These are phyloP conservation scores for Hirtodrosophila cameraria DNA, from an alignment of 2,888 invertebrate species.

Conservation along the genomic window DNA sequence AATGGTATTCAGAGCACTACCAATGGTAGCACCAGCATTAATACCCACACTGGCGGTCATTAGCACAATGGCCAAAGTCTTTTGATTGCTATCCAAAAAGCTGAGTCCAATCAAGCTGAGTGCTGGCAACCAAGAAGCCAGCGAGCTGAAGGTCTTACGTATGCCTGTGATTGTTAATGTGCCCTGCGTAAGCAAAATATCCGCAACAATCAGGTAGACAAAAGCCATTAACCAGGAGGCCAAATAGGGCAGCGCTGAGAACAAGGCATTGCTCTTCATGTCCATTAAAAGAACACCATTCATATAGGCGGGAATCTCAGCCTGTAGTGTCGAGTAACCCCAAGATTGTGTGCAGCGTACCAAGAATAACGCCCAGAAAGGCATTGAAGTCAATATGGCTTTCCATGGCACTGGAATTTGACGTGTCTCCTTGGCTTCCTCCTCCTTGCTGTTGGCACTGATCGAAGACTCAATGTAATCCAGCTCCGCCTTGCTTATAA, in stretches of 20 bases:
- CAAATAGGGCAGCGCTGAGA: slow-evolving; percentile 86
- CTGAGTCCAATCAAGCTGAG: slow-evolving; percentile 85
- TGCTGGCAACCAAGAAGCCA: slow-evolving; percentile 85
- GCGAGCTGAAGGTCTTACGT: slow-evolving; percentile 75
- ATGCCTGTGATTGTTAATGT: slow-evolving; percentile 80
- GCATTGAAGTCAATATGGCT: slow-evolving; percentile 87
- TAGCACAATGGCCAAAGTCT: slow-evolving; percentile 84
- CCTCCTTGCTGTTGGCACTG: slow-evolving; percentile 42
- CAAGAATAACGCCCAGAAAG: slow-evolving; percentile 86
- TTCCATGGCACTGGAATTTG: slow-evolving; percentile 87
- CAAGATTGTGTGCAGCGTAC: slow-evolving; percentile 88
- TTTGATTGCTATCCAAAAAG: slow-evolving; percentile 82
- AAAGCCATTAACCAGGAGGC: slow-evolving; percentile 85
- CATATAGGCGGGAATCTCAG: slow-evolving; percentile 89
- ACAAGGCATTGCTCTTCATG: slow-evolving; percentile 85
- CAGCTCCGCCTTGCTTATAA: slow-evolving; percentile 86
- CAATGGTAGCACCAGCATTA: slow-evolving; percentile 86
- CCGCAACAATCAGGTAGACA: slow-evolving; percentile 84
- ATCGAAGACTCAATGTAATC: slow-evolving; percentile 86
- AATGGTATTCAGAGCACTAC: slow-evolving; percentile 88
- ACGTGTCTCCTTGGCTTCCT: slow-evolving; percentile 12
- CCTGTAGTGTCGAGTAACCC: slow-evolving; percentile 89
- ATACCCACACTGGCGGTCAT: slow-evolving; percentile 86
- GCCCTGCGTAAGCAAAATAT: slow-evolving; percentile 83
- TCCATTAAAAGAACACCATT: slow-evolving; percentile 87